Evolutionary conservation across 2,113 vertebrate species (phyloP).

Genomic region (Fregetta grallaria): DNA sequence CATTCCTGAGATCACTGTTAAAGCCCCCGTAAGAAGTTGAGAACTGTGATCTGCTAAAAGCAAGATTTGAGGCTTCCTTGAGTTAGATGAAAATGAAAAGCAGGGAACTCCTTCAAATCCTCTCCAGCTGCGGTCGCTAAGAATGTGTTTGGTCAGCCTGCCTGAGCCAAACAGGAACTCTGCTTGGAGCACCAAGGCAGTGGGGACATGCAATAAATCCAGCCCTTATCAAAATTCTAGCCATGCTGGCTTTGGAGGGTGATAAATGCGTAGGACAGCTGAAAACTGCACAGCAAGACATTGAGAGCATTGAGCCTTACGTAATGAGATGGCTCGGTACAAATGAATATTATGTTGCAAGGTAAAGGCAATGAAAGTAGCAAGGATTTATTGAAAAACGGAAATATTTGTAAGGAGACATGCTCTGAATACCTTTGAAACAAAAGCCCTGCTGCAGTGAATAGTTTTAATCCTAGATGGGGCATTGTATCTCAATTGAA

Average conservation of each 20-base stretch:
- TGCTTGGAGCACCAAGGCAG: background rate
- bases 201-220: background rate
- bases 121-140: background rate
- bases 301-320: background rate
- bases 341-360: background rate
- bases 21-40: background rate
- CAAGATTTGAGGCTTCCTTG: background rate
- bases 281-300: background rate
- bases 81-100: background rate
- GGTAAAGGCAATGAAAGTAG: background rate
- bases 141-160: conserved; percentile 16
- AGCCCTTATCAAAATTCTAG: background rate
- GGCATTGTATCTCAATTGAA: background rate
- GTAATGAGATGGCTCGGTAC: background rate
- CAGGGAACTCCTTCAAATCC: background rate
- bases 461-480: background rate
- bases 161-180: background rate
- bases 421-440: background rate
- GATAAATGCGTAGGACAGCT: background rate
- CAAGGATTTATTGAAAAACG: background rate
- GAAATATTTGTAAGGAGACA: background rate
- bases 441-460: background rate
- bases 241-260: background rate
- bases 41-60: background rate
- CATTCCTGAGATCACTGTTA: background rate